phyloP scores from a whole-genome alignment of 2,113 vertebrate genomes.

The Piprites chloris region DNA sequence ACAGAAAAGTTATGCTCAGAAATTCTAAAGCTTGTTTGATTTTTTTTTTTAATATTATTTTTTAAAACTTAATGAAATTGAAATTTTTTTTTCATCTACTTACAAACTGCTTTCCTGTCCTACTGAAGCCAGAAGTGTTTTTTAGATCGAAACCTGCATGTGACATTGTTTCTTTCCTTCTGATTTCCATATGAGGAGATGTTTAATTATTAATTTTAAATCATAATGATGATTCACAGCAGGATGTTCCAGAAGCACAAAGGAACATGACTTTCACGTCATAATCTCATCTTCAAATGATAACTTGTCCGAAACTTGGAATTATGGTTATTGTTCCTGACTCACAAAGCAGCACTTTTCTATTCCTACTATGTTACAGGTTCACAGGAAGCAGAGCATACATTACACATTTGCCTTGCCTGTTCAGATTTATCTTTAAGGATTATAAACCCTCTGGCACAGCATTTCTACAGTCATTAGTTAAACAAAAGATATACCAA shows the following conservation, averaged over 20 bases:
- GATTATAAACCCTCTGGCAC: background rate
- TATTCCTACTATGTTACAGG: background rate
- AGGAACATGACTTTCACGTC: background rate
- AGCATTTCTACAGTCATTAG: background rate
- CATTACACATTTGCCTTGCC: background rate
- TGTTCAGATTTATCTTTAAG: background rate
- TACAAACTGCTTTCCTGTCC: background rate
- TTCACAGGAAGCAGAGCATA: background rate
- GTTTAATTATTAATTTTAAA: background rate
- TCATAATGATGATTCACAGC: background rate
- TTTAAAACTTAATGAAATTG: background rate
- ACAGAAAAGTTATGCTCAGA: background rate
- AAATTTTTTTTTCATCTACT: background rate
- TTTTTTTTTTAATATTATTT: background rate
- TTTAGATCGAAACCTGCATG: background rate
- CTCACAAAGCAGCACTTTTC: background rate
- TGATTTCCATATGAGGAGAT: background rate
- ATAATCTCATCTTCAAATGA: background rate
- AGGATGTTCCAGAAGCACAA: background rate
- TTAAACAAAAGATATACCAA: background rate
- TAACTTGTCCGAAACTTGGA: background rate
- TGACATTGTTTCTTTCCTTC: background rate
- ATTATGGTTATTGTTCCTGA: background rate
- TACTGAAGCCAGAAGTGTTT: background rate
- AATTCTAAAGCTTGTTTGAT: background rate